Evolutionary conservation across 2,888 invertebrate genomes (phyloP), one percentile per base, ranked within the genome.

Genomic region (Oscheius myriophilus): DNA sequence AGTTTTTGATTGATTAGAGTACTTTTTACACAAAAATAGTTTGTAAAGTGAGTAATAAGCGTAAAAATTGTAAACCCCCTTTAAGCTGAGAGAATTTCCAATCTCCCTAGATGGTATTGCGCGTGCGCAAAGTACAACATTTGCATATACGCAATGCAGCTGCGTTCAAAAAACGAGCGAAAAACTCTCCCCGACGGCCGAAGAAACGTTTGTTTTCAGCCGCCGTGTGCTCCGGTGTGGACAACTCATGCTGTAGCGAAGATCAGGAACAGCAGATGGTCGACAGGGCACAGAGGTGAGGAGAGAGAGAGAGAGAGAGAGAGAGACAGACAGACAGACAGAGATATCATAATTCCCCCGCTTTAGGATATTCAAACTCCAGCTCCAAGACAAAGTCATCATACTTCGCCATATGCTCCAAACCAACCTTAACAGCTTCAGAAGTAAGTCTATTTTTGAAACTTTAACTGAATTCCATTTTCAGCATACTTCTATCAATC

Each of bases 401-500:
- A 55, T 66, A 14, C 46, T 66, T n/a, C 41, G 66, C 11, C 66
- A 66, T n/a, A 57, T 66, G 66, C 39, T 66, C 4, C 51, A 49
- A 18, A 46, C 46, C 4, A 66, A 66, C 12, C 41, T 66, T 12
- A 66, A 66, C 23, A 66, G 57, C 23, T 66, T 66, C 21, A 23
- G 58, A 46, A 57, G 66, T 66, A 46, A 41, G 33, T 62, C 25
- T 26, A 21, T 49, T 21, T 26, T 21, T 4, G 12, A 49, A 16
- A 26, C 26, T 55, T n/a, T 55, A 16, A 4, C 26, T 9, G 14
- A 25, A 9, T 9, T 26, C 26, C 3, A n/a, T n/a, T 59, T 59
- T 61, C 23, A 67, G 67, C 67, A 6, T 67, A 59, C 26, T 67
- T 67, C 53, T 67, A 67, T 25, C 59, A 51, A n/a, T 59, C 67